Base-by-base conservation (phyloP, 2,797 vertebrate genomes). In the Pangasius mekongensis region DNA sequence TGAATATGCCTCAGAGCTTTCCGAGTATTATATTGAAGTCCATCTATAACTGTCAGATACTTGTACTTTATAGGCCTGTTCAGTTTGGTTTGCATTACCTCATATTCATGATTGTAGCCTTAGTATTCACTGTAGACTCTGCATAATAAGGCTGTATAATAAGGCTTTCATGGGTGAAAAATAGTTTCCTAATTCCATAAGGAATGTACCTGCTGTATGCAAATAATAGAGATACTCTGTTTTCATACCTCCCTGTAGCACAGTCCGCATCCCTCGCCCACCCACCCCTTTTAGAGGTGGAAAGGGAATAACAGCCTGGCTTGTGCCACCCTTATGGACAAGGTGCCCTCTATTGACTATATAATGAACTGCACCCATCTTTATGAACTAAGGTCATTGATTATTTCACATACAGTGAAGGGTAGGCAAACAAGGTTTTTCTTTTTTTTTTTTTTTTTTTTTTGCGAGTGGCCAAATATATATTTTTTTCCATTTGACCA, bases 331-430 rank as follows among this genome's bases (percentile, higher is more conserved):
- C 39, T 91, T 87, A 92, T 91, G 93, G 92, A 87, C 89, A 90
- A 94, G 90, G 94, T 95, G 96, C 95, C 95, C 95, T 95, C 95
- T 94, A 92, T 93, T 93, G 95, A 92, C 94, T n/a, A 81, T 89
- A 60, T 91, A 67, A 88, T 91, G 94, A 91, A 96, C 93, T 95
- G 91, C 95, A 95, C 14, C n/a, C 14, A 27, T 69, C 56, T 80
- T 67, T 64, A 49, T 52, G 60, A 86, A 69, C 62, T 67, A 39
- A 54, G 86, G 76, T 56, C 76, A 80, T 7, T 80, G 20, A 69
- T 54, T 69, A 30, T 52, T 67, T 47, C 30, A 74, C 33, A 67
- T 83, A 64, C 20, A 8, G 39, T 83, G 58, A 83, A 67, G 62
- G 47, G 69, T 84, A 84, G 20, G 54, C 10, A 52, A 67, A 39